A percentile compares a stretch with the other conserved stretches of the same genome.
phyloP scores from a whole-genome alignment of 2,113 vertebrate species.

The Nothobranchius kuhntae region DNA sequence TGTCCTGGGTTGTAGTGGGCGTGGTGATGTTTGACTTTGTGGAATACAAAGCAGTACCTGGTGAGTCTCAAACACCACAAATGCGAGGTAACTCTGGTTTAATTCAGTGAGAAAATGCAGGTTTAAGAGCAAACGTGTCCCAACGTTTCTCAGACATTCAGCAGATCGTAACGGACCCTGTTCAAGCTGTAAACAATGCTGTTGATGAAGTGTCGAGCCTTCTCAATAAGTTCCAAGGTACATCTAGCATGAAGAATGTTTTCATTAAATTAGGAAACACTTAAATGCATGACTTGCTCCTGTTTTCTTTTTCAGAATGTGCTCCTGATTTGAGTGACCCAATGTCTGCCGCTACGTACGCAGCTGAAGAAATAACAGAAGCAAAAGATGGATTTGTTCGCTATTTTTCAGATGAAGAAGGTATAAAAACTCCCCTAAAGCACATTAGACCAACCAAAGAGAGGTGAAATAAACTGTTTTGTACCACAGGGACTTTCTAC shows the following conservation, averaged over 20 bases:
- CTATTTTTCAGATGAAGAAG: constrained; percentile 71
- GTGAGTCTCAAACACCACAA: constrained; percentile 72
- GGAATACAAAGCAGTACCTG: constrained; percentile 88
- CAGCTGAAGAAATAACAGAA: constrained; percentile 61
- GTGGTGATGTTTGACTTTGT: constrained; percentile 96
- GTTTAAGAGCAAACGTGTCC: not conserved
- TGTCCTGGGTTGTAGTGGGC: constrained; percentile 92
- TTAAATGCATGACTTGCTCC: not conserved
- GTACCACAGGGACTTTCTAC: constrained; percentile 67
- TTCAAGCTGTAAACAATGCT: constrained; percentile 68
- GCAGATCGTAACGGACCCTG: constrained; percentile 71
- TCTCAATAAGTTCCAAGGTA: constrained; percentile 74
- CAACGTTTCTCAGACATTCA: constrained; percentile 65
- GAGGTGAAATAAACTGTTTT: not conserved
- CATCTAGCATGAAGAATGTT: not conserved
- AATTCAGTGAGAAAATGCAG: not conserved
- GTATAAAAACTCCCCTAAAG: constrained; percentile 31
- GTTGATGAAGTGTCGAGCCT: constrained; percentile 70
- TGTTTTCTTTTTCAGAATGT: constrained; percentile 52
- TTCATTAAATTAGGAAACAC: too few species aligned
- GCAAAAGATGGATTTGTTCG: constrained; percentile 68
- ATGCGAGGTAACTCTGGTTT: not conserved
- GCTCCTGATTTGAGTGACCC: constrained; percentile 72
- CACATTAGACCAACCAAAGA: not conserved
- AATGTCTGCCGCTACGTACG: constrained; percentile 52